Base-by-base conservation (phyloP, 1,140 invertebrate genomes). In the Drusus annulatus region DNA sequence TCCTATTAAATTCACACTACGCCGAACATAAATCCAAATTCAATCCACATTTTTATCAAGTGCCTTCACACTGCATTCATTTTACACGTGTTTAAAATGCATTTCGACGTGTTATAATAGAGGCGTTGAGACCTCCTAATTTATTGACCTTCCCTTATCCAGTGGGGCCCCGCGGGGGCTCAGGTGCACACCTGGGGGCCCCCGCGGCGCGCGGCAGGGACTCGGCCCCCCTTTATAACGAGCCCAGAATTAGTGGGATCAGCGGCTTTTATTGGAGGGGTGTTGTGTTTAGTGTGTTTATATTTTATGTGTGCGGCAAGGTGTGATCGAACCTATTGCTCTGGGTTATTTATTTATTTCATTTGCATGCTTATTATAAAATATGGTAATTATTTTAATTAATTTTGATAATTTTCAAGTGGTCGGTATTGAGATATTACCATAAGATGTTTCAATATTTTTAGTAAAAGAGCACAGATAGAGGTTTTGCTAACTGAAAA, bases 121-220 rank as follows among this genome's bases (percentile, higher is more conserved):
- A 74, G 65, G 80, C 62, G 76, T 78, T 78, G 76, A 78, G 62
- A 65, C 65, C 69, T 76, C 13, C 58, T 81, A 81, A 81, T 81
- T 81, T 81, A 81, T 81, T 81, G 15, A 36, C 21, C 21, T 56
- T 58, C 52, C 52, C 63, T 76, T 62, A 75, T 71, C 77, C 73
- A 23, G 45, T 60, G 68, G 68, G 54, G 74, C 74, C 21, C 79
- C 31, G 7, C 60, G 79, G 60, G 23, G 51, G 16, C 50, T 51
- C 51, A 50, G 10, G 23, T 23, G 36, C 36, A 75, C 80, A 78
- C 76, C 76, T 78, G 76, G 80, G 10, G 65, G n/a, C 52, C 52
- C 69, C 74, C 80, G 51, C 23, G 52, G 74, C 16, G 63, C 52
- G 28, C 56, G 58, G 31, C 69, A 28, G 31, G 73, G 54, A 36